Percentiles rank a stretch among this genome's conserved stretches.
Evolutionary conservation across 2,888 invertebrate genomes (phyloP).

Genomic region (Vanessa cardui): DNA sequence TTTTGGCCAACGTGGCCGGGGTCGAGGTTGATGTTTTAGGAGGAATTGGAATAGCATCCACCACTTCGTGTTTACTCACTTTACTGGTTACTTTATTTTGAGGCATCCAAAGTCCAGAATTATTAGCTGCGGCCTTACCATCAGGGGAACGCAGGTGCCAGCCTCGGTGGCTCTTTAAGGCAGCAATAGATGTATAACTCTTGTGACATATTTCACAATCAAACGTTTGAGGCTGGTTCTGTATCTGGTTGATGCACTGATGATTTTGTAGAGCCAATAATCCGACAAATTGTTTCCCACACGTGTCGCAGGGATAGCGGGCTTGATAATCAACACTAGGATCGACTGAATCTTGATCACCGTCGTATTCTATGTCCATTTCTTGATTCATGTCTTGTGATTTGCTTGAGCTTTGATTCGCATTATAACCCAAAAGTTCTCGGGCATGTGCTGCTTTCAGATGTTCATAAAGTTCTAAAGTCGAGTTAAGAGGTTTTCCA

Average conservation of each 20-base stretch:
- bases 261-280: conserved; percentile 80
- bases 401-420: conserved; percentile 70
- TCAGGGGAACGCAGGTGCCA: conserved; percentile 85
- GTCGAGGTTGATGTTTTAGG: conserved; percentile 57
- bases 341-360: conserved; percentile 64
- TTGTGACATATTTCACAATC: conserved; percentile 86
- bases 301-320: conserved; percentile 80
- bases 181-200: conserved; percentile 85
- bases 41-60: conserved; percentile 62
- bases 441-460: conserved; percentile 83
- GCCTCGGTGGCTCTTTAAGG: conserved; percentile 86
- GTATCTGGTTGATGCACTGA: conserved; percentile 73
- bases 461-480: conserved; percentile 85
- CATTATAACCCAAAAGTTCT: conserved; percentile 76
- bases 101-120: conserved; percentile 80
- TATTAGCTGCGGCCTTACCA: conserved; percentile 79
- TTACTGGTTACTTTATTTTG: conserved; percentile 80
- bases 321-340: conserved; percentile 75
- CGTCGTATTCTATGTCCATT: conserved; percentile 66
- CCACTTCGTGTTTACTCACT: conserved; percentile 77
- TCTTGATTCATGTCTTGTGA: conserved; percentile 61
- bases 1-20: conserved; percentile 57
- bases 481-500: conserved; percentile 84
- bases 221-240: conserved; percentile 71
- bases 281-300: conserved; percentile 82